Evolutionary conservation across 2,888 invertebrate genomes (phyloP).

Genomic region (Dasysyrphus albostriatus): DNA sequence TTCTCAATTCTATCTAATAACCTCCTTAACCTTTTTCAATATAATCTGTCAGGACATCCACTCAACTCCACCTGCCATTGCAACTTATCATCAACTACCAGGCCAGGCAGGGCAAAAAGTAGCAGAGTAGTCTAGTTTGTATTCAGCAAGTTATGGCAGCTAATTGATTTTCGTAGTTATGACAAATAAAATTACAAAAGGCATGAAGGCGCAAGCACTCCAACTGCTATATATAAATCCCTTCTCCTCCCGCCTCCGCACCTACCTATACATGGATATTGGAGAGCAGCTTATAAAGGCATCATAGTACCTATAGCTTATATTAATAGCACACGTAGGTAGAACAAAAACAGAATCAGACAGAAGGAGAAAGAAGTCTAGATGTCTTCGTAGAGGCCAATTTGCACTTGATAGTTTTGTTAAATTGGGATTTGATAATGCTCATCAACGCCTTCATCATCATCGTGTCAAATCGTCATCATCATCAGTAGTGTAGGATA

Average conservation of each 20-base stretch:
- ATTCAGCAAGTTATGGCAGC: constrained; percentile 63
- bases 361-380: neutral
- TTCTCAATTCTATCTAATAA: constrained; percentile 19
- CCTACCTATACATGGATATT: neutral
- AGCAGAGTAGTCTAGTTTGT: constrained; percentile 51
- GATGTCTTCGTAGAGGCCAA: constrained; percentile 27
- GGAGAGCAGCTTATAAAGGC: constrained; percentile 60
- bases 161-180: constrained; percentile 72
- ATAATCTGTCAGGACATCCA: constrained; percentile 4
- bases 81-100: constrained; percentile 43
- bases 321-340: constrained; percentile 58
- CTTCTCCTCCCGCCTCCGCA: neutral
- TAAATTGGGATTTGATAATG: constrained; percentile 51
- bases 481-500: constrained; percentile 1
- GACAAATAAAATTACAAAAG: constrained; percentile 60
- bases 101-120: neutral
- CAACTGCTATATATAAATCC: neutral
- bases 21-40: constrained; percentile 8
- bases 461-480: constrained; percentile 39
- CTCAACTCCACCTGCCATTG: constrained; percentile 21
- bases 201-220: constrained; percentile 8
- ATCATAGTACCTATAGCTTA: constrained; percentile 45
- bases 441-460: constrained; percentile 58
- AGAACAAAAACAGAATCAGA: neutral
- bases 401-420: constrained; percentile 64